These are phyloP conservation scores for Bombylius major DNA, from an alignment of 2,888 invertebrate species.

Conservation along the genomic window DNA sequence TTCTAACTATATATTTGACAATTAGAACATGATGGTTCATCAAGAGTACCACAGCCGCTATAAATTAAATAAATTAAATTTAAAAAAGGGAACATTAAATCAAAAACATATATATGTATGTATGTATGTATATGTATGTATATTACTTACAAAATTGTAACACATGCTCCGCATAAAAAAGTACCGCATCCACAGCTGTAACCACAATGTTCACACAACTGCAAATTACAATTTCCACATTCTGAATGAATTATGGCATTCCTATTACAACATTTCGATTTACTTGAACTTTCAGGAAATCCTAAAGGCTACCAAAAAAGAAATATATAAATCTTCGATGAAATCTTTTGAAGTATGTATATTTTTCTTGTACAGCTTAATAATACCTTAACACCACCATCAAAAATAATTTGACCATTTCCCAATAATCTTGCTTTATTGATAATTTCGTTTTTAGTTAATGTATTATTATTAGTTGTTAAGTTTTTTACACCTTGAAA, in stretches of 20 bases:
- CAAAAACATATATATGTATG: no score
- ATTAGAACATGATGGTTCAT: not conserved
- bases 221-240: conserved; percentile 18
- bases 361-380: no score
- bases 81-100: not conserved
- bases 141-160: conserved; percentile 20
- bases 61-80: not conserved
- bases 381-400: conserved; percentile 9
- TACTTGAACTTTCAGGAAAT: conserved; percentile 8
- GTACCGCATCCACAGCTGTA: conserved; percentile 15
- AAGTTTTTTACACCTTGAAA: conserved; percentile 14
- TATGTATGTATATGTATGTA: no score
- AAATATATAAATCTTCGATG: no score
- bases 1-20: not conserved
- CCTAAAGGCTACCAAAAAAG: conserved; percentile 6
- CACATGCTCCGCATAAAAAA: conserved; percentile 15
- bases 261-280: conserved; percentile 16
- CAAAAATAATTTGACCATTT: conserved; percentile 12
- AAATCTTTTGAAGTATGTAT: no score
- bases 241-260: conserved; percentile 14
- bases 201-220: conserved; percentile 18
- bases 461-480: not conserved
- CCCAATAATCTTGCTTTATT: conserved; percentile 13
- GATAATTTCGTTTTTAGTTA: not conserved
- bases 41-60: conserved; percentile 4